These are phyloP conservation scores for Hoplodrina ambigua DNA, from an alignment of 2,888 invertebrate genomes.

Conservation along the genomic window DNA sequence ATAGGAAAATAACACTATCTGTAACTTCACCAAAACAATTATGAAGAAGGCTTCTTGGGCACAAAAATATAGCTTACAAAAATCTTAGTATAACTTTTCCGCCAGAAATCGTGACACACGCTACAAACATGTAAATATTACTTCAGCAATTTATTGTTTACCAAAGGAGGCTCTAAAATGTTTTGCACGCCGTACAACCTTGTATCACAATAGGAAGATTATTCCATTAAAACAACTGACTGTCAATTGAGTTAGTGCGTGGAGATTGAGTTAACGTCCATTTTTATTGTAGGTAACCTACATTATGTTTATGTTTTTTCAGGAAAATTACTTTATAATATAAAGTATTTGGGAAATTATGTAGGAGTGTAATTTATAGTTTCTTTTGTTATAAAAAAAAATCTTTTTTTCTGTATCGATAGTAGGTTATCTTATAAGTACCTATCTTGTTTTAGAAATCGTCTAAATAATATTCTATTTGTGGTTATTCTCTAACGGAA, in stretches of 20 bases:
- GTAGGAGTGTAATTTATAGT: too few species aligned
- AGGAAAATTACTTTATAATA: constrained; percentile 7
- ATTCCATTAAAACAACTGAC: constrained; percentile 51
- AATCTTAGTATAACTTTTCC: neutral
- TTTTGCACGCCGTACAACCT: constrained; percentile 36
- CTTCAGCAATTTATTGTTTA: constrained; percentile 30
- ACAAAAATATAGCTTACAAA: neutral
- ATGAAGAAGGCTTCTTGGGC: neutral
- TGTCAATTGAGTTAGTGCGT: constrained; percentile 50
- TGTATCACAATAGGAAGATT: constrained; percentile 53
- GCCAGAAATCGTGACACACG: constrained; percentile 6
- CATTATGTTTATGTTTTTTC: constrained; percentile 15
- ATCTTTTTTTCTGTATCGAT: too few species aligned
- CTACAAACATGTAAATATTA: constrained; percentile 34
- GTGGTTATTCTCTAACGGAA: too few species aligned
- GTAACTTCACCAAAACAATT: neutral
- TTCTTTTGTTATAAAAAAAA: too few species aligned
- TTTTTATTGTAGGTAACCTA: constrained; percentile 13
- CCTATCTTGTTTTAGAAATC: too few species aligned
- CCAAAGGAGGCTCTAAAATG: constrained; percentile 27
- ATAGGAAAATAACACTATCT: constrained; percentile 1
- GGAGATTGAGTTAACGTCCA: constrained; percentile 38
- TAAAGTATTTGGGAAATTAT: neutral
- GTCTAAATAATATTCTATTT: too few species aligned
- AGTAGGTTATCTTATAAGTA: too few species aligned